Percentiles rank a stretch among this genome's conserved stretches.
Conservation (phyloP, 2,113 vertebrate species). For the Otocyon megalotis region DNA sequence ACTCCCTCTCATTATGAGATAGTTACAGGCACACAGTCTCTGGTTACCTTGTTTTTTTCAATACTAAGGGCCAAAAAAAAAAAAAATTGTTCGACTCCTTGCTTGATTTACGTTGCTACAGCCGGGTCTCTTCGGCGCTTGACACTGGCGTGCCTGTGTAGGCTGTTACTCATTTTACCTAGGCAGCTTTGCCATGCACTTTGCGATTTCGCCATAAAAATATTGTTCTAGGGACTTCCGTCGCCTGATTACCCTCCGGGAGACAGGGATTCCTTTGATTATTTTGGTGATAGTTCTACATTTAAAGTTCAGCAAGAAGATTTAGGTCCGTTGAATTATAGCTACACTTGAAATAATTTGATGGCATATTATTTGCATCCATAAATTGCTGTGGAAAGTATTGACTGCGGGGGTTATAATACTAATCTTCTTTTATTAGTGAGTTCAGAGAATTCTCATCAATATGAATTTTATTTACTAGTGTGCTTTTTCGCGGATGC, state of each 20-base stretch:
- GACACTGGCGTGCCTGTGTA: not conserved
- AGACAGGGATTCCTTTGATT: conserved; percentile 31
- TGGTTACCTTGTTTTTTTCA: not conserved
- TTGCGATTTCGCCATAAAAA: not conserved
- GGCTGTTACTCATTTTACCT: not conserved
- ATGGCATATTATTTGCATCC: conserved; percentile 70
- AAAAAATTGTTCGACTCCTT: not conserved
- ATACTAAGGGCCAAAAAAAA: not conserved
- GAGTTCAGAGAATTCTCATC: conserved; percentile 76
- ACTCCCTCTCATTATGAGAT: conserved; percentile 33
- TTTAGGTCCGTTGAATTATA: conserved; percentile 57
- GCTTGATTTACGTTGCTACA: not conserved
- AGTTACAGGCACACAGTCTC: not conserved
- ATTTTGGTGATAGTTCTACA: conserved; percentile 36
- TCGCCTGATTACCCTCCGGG: not conserved
- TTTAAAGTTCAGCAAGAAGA: conserved; percentile 64
- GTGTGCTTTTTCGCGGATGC: conserved; percentile 67
- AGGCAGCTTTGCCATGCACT: not conserved
- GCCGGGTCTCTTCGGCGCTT: not conserved
- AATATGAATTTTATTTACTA: conserved; percentile 80
- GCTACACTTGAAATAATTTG: conserved; percentile 76
- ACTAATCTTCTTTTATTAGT: conserved; percentile 81
- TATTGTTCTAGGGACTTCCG: not conserved
- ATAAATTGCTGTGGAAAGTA: conserved; percentile 75
- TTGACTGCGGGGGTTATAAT: conserved; percentile 72